Evolutionary conservation across 2,113 vertebrate species (phyloP).

Genomic region (Cottus gobio): DNA sequence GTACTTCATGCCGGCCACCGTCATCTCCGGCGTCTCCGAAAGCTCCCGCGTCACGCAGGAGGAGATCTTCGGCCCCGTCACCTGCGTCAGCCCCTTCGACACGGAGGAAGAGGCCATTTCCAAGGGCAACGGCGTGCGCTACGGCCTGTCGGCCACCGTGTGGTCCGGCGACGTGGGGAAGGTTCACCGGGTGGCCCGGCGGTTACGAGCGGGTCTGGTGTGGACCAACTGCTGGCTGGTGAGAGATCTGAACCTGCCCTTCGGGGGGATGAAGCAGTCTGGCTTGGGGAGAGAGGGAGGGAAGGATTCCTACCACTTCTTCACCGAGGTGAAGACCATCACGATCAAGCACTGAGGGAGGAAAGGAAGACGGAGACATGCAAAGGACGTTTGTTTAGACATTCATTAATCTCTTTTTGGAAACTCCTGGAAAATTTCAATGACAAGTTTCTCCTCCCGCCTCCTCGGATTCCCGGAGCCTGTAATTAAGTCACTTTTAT

Average conservation of each 20-base stretch:
- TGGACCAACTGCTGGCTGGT: slow-evolving; percentile 99
- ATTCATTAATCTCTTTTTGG: neutral
- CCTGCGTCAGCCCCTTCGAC: slow-evolving; percentile 91
- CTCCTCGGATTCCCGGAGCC: neutral
- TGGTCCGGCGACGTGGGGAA: slow-evolving; percentile 91
- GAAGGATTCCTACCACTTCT: slow-evolving; percentile 95
- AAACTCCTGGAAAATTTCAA: neutral
- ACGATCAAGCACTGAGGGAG: slow-evolving; percentile 90
- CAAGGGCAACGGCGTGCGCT: slow-evolving; percentile 91
- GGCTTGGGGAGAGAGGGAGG: slow-evolving; percentile 94
- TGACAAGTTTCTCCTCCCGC: neutral
- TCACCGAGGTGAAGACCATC: slow-evolving; percentile 95
- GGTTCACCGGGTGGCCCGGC: slow-evolving; percentile 88
- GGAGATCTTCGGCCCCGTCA: slow-evolving; percentile 97
- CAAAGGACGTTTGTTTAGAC: neutral
- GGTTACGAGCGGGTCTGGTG: slow-evolving; percentile 90
- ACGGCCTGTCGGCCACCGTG: slow-evolving; percentile 90
- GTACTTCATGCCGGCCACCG: slow-evolving; percentile 93
- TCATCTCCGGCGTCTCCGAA: slow-evolving; percentile 89
- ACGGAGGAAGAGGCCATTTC: slow-evolving; percentile 91
- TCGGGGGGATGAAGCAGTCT: slow-evolving; percentile 96
- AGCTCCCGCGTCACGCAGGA: slow-evolving; percentile 93
- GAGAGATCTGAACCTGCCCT: slow-evolving; percentile 95
- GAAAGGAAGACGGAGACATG: neutral
- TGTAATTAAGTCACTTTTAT: slow-evolving; percentile 9